Percentiles rank a stretch among this genome's conserved stretches.
Evolutionary conservation across 2,113 vertebrate genomes (phyloP).

Genomic region (Oreochromis aureus): DNA sequence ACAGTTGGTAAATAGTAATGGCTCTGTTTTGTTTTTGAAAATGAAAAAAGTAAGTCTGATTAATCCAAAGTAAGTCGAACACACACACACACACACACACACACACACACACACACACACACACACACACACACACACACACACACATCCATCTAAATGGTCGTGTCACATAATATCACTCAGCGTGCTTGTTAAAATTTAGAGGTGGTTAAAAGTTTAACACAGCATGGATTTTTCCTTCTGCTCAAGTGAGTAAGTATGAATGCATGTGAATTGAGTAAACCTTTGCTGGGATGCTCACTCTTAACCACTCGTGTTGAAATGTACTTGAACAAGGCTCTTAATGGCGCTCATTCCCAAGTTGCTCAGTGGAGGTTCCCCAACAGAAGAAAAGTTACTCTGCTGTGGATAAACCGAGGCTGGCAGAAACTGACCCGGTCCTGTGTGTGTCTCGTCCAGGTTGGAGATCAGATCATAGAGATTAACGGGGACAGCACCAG

Average conservation of each 20-base stretch:
- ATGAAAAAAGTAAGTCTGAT: background rate
- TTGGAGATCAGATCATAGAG: slow-evolving; percentile 99
- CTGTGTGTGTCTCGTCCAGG: slow-evolving; percentile 68
- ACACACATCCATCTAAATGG: background rate
- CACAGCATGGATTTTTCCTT: background rate
- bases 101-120: background rate
- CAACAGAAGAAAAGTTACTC: background rate
- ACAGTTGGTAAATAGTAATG: background rate
- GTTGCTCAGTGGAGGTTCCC: background rate
- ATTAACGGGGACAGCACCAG: slow-evolving; percentile 98
- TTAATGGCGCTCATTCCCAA: background rate
- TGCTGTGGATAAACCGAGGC: background rate
- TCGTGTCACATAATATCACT: background rate
- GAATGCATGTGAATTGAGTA: background rate
- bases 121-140: background rate
- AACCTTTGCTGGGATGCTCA: background rate
- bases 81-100: too few species aligned
- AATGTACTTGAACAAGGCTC: background rate
- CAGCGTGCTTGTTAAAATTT: background rate
- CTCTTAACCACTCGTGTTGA: background rate
- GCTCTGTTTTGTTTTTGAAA: background rate
- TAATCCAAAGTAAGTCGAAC: background rate
- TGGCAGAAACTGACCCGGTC: slow-evolving; percentile 6
- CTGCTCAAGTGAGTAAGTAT: background rate
- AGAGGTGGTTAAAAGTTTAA: background rate